Conservation (phyloP, 92 coral and sea anemone genomes). For the Scolanthus callimorphus region DNA sequence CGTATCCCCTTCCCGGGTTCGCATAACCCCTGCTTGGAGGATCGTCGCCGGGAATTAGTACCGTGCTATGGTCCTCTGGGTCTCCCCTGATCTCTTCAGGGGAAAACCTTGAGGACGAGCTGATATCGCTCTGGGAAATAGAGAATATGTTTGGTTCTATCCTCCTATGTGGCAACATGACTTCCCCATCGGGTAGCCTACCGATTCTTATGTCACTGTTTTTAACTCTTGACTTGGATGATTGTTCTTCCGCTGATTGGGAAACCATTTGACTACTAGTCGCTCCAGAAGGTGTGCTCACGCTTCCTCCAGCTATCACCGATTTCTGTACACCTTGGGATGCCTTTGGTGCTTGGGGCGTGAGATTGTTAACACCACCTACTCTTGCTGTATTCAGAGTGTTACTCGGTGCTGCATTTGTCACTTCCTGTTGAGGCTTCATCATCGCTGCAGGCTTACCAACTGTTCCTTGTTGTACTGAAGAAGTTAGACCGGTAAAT, state of each 20-base stretch:
- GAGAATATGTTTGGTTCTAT: conserved; percentile 40
- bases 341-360: neutral
- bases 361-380: neutral
- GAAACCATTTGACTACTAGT: neutral
- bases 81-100: neutral
- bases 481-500: neutral
- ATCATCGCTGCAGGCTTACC: neutral
- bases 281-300: neutral
- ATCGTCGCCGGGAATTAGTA: conserved; percentile 8
- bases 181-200: conserved; percentile 17
- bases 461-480: neutral
- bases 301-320: neutral
- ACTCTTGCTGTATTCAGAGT: neutral
- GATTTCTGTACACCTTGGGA: neutral
- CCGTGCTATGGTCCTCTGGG: conserved; percentile 19
- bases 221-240: conserved; percentile 12
- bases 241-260: neutral
- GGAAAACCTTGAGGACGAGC: neutral
- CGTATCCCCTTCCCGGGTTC: neutral
- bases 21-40: neutral
- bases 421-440: neutral
- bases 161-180: conserved; percentile 11
- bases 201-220: conserved; percentile 17
- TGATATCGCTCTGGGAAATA: conserved; percentile 34
- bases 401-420: neutral